These are phyloP conservation scores for Cataglyphis rosenhaueri DNA, from an alignment of 2,888 invertebrate species.

Conservation along the genomic window DNA sequence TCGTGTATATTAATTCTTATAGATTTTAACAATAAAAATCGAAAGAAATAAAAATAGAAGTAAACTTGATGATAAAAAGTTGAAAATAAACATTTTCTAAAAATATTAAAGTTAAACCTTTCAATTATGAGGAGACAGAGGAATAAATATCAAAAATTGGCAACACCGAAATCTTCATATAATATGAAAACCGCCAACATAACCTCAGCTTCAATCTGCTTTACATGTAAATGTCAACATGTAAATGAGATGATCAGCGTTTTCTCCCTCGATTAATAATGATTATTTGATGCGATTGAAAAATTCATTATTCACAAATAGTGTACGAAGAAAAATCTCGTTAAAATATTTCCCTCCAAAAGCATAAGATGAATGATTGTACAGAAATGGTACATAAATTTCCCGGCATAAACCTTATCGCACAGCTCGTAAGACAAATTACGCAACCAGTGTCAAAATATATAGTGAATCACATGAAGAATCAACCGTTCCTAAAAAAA, in stretches of 20 bases:
- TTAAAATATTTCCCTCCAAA: slow-evolving; percentile 19
- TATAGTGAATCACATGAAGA: slow-evolving; percentile 70
- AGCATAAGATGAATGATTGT: not conserved
- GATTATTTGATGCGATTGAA: slow-evolving; percentile 23
- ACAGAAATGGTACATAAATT: slow-evolving; percentile 38
- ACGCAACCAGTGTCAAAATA: slow-evolving; percentile 71
- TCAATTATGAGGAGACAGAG: not conserved
- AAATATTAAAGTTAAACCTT: not conserved
- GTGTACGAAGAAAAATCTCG: not conserved
- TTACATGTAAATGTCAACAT: slow-evolving; percentile 14
- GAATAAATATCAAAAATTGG: slow-evolving; percentile 24
- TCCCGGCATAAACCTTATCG: slow-evolving; percentile 64
- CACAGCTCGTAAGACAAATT: slow-evolving; percentile 70
- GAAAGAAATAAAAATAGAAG: not conserved
- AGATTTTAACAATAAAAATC: not conserved
- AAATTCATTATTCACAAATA: slow-evolving; percentile 14
- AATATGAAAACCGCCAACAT: slow-evolving; percentile 7
- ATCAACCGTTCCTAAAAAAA: slow-evolving; percentile 67
- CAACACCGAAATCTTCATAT: not conserved
- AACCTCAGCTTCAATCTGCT: slow-evolving; percentile 19
- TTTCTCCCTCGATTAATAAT: slow-evolving; percentile 16
- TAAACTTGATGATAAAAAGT: not conserved
- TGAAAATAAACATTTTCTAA: not conserved
- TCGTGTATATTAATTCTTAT: not conserved
- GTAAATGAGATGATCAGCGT: not conserved